phyloP scores from a whole-genome alignment of 2,113 vertebrate species.

The Uropsilus gracilis region DNA sequence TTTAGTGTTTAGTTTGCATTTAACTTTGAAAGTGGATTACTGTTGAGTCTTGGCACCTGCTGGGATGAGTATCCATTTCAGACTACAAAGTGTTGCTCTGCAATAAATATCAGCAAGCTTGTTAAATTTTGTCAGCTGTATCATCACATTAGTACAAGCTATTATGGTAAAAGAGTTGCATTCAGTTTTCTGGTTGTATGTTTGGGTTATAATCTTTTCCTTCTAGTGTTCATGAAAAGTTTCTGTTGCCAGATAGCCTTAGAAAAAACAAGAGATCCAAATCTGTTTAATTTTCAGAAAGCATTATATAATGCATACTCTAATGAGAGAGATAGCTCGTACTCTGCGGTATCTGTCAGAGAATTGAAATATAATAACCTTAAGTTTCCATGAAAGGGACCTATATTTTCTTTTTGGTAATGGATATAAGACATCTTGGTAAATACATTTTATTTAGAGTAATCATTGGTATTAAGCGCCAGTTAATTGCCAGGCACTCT shows the following conservation, averaged over 20 bases:
- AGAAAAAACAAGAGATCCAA: not conserved
- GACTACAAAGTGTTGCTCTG: slow-evolving; percentile 80
- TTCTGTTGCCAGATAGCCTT: slow-evolving; percentile 2
- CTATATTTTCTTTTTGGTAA: slow-evolving; percentile 32
- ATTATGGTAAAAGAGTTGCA: slow-evolving; percentile 50
- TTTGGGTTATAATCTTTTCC: slow-evolving; percentile 39
- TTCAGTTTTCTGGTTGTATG: slow-evolving; percentile 60
- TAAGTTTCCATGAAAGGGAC: not conserved
- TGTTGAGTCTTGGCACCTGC: slow-evolving; percentile 82
- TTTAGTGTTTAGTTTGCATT: slow-evolving; percentile 79
- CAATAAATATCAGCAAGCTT: slow-evolving; percentile 81
- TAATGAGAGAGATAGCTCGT: not conserved
- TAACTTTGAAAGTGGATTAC: slow-evolving; percentile 77
- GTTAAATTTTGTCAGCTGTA: slow-evolving; percentile 77
- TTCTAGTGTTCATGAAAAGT: not conserved
- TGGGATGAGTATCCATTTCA: slow-evolving; percentile 81
- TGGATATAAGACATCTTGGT: not conserved
- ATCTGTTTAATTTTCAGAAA: not conserved
- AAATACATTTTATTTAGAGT: not conserved
- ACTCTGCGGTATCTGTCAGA: not conserved
- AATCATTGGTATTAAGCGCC: not conserved
- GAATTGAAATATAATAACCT: not conserved
- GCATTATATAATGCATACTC: not conserved
- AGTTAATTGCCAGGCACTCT: not conserved
- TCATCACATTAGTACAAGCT: slow-evolving; percentile 65